Conservation (phyloP, 2,113 vertebrate genomes). For the Cricetomys ansorgei region DNA sequence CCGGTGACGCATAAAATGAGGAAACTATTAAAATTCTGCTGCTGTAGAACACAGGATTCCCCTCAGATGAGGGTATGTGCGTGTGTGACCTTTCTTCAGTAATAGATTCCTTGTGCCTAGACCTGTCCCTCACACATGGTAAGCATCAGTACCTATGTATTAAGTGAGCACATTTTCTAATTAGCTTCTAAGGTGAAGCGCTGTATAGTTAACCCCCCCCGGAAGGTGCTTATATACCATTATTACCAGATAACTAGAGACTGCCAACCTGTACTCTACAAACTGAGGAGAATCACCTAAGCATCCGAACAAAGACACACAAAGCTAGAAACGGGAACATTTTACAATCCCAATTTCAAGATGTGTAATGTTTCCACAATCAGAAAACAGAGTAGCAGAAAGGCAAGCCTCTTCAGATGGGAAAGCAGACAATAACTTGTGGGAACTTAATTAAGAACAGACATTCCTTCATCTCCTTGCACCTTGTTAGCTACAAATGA, state of each 20-base stretch:
- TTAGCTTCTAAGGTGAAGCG: not conserved
- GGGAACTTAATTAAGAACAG: slow-evolving; percentile 10
- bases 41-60: not conserved
- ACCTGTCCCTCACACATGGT: not conserved
- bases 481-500: not conserved
- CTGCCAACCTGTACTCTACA: not conserved
- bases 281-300: not conserved
- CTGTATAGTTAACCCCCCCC: not conserved
- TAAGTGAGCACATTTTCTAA: slow-evolving; percentile 20
- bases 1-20: not conserved
- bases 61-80: too few relatives aligned
- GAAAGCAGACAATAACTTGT: not conserved
- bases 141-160: not conserved
- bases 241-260: not conserved
- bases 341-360: slow-evolving; percentile 2
- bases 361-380: not conserved
- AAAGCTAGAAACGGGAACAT: not conserved
- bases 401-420: not conserved
- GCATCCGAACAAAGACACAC: not conserved
- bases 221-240: not conserved
- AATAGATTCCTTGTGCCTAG: not conserved
- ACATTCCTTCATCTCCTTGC: not conserved
- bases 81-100: not conserved
- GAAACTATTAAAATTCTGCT: not conserved
- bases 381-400: not conserved